phyloP scores from a whole-genome alignment of 1,140 invertebrate genomes.

The Drosophila auraria region DNA sequence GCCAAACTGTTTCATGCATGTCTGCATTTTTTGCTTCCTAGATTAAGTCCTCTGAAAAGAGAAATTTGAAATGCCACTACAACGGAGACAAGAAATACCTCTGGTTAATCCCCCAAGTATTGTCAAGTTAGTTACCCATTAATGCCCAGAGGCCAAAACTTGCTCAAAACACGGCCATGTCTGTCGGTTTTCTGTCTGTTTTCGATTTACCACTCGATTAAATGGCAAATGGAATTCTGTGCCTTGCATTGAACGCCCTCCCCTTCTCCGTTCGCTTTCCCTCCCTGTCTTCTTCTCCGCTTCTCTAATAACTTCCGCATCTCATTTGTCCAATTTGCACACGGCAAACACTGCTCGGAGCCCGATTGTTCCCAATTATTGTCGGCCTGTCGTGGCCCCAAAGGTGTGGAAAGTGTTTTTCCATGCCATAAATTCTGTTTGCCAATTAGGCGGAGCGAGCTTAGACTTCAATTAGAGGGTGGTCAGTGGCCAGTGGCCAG shows the following conservation, averaged over 20 bases:
- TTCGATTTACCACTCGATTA: slow-evolving; percentile 35
- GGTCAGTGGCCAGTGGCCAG: background rate
- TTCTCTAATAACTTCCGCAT: slow-evolving; percentile 74
- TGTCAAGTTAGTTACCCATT: slow-evolving; percentile 47
- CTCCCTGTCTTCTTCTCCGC: background rate
- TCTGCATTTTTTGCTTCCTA: background rate
- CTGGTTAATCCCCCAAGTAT: slow-evolving; percentile 33
- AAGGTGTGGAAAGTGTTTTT: slow-evolving; percentile 78
- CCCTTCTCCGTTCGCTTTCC: background rate
- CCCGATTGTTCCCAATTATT: slow-evolving; percentile 80
- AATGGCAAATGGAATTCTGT: slow-evolving; percentile 35
- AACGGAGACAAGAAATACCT: slow-evolving; percentile 3
- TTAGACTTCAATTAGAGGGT: slow-evolving; percentile 56
- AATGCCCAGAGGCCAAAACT: slow-evolving; percentile 40
- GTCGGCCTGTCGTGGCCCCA: slow-evolving; percentile 48
- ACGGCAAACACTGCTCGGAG: slow-evolving; percentile 46
- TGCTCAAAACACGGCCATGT: slow-evolving; percentile 34
- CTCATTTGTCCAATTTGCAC: slow-evolving; percentile 79
- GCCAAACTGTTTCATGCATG: background rate
- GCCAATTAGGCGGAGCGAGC: slow-evolving; percentile 60
- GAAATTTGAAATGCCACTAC: slow-evolving; percentile 23
- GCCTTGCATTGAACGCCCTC: slow-evolving; percentile 8
- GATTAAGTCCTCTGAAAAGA: slow-evolving; percentile 15
- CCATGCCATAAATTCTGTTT: slow-evolving; percentile 67
- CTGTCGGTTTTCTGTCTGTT: slow-evolving; percentile 20